Conservation (phyloP, 2,797 vertebrate genomes). For the Champsocephalus gunnari region DNA sequence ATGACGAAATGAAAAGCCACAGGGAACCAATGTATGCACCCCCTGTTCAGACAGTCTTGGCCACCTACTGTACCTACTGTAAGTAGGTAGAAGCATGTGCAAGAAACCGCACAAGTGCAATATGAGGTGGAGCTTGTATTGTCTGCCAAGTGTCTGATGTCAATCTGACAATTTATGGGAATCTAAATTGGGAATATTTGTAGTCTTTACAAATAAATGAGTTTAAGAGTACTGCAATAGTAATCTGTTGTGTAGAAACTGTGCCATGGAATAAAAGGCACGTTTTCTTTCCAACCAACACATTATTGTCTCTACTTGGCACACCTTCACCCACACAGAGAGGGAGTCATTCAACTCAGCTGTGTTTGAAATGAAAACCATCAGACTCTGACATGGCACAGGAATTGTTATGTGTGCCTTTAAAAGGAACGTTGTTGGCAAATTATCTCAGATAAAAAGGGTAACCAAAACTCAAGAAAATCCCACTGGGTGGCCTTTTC, state of each 20-base stretch:
- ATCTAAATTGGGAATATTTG: slow-evolving; percentile 27
- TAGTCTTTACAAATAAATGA: slow-evolving; percentile 21
- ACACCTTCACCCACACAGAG: slow-evolving; percentile 23
- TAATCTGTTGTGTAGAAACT: slow-evolving; percentile 10
- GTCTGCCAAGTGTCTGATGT: slow-evolving; percentile 34
- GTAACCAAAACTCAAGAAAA: slow-evolving; percentile 11
- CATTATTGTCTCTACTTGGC: slow-evolving; percentile 48
- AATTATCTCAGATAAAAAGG: neutral
- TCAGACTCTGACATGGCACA: slow-evolving; percentile 20
- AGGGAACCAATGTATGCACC: slow-evolving; percentile 27
- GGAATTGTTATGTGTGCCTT: slow-evolving; percentile 7
- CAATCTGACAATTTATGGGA: slow-evolving; percentile 47
- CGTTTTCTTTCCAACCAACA: slow-evolving; percentile 34
- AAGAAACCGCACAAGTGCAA: slow-evolving; percentile 31
- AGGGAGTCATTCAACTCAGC: slow-evolving; percentile 43
- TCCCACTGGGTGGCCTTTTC: slow-evolving; percentile 15
- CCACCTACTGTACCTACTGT: slow-evolving; percentile 31
- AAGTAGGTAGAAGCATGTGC: slow-evolving; percentile 4
- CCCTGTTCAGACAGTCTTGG: slow-evolving; percentile 14
- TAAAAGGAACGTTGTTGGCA: slow-evolving; percentile 11
- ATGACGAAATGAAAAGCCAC: slow-evolving; percentile 50
- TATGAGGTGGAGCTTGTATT: neutral
- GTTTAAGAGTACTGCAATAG: slow-evolving; percentile 10
- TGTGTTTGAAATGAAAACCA: slow-evolving; percentile 44
- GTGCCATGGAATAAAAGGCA: slow-evolving; percentile 2